Percentiles rank a stretch among this genome's conserved stretches.
Conservation (phyloP, 2,797 vertebrate genomes). For the Myoxocephalus aenaeus region DNA sequence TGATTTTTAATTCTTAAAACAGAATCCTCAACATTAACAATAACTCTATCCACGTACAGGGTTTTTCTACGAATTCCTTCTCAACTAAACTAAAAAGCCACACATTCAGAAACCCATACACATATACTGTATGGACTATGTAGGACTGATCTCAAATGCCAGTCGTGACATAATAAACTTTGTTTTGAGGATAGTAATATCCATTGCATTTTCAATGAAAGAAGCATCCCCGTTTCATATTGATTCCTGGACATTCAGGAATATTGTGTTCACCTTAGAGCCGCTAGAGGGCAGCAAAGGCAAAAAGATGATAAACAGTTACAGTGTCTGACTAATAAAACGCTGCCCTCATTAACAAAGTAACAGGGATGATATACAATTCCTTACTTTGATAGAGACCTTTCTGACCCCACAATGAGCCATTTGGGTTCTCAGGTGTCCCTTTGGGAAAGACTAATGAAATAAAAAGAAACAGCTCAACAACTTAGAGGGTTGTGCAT, state of each 20-base stretch:
- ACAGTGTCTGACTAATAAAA: not conserved
- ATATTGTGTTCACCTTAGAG: not conserved
- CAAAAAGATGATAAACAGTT: not conserved
- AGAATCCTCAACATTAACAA: not conserved
- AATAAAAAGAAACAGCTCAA: conserved; percentile 52
- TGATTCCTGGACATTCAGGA: not conserved
- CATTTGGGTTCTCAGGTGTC: not conserved
- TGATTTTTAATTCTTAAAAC: not conserved
- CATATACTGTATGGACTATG: too few species aligned
- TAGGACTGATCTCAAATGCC: not conserved
- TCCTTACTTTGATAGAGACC: conserved; percentile 18
- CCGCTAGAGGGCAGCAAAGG: conserved; percentile 58
- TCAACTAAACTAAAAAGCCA: not conserved
- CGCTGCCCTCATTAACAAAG: not conserved
- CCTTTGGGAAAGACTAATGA: conserved; percentile 37
- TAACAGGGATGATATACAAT: conserved; percentile 15
- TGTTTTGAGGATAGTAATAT: not conserved
- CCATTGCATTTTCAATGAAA: not conserved
- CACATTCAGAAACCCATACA: not conserved
- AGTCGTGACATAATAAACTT: not conserved
- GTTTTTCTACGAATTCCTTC: not conserved
- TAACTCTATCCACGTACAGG: too few species aligned
- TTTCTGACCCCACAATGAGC: not conserved
- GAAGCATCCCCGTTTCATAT: too few species aligned
- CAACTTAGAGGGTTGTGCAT: not conserved